phyloP scores from a whole-genome alignment of 2,113 vertebrate species.

The Oreochromis spilurus region DNA sequence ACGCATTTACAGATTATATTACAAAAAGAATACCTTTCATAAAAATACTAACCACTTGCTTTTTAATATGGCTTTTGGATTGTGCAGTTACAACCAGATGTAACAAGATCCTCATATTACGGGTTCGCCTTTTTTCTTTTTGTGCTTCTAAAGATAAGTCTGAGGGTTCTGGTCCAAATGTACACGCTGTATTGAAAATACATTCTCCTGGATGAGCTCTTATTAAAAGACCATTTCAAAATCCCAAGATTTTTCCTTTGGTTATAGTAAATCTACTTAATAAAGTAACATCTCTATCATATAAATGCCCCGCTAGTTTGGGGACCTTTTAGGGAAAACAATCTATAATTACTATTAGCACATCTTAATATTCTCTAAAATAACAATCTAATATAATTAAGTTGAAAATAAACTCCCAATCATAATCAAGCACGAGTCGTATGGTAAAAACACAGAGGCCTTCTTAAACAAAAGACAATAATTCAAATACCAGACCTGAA shows the following conservation, averaged over 20 bases:
- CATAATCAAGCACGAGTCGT: conserved; percentile 31
- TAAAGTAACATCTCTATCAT: conserved; percentile 41
- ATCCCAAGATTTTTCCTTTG: conserved; percentile 41
- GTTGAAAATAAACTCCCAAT: conserved; percentile 52
- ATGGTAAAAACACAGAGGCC: conserved; percentile 13
- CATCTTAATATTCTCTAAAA: conserved; percentile 44
- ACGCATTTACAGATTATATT: conserved; percentile 51
- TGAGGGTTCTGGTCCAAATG: conserved; percentile 33
- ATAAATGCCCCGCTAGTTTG: neutral
- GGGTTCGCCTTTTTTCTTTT: conserved; percentile 12
- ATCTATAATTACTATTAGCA: conserved; percentile 26
- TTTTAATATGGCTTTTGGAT: conserved; percentile 68
- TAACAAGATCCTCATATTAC: conserved; percentile 17
- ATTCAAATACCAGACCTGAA: conserved; percentile 35
- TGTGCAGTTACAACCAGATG: conserved; percentile 47
- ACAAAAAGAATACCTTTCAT: conserved; percentile 47
- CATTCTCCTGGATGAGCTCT: conserved; percentile 45
- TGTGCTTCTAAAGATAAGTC: conserved; percentile 58
- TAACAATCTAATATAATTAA: conserved; percentile 36
- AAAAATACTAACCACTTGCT: conserved; percentile 46
- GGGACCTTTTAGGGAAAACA: conserved; percentile 17
- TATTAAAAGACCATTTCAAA: conserved; percentile 21
- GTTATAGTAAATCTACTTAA: conserved; percentile 49
- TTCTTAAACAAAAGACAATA: conserved; percentile 30
- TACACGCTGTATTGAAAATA: conserved; percentile 39